These are phyloP conservation scores for Icerya purchasi DNA, from an alignment of 2,888 invertebrate species.

Conservation along the genomic window DNA sequence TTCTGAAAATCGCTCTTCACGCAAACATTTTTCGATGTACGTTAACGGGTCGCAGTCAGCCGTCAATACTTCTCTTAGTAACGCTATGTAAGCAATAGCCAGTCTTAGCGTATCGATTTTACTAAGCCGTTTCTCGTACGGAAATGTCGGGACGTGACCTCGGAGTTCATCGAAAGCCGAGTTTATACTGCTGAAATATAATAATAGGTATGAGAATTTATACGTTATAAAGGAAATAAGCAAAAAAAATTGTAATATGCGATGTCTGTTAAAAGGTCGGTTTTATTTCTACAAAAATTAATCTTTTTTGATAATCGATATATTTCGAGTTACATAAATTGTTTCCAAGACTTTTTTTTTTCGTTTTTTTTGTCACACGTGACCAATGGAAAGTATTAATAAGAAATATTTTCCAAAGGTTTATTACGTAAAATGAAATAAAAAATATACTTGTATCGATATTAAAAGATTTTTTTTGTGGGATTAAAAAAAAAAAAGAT, in stretches of 20 bases:
- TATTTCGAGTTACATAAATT: too few species aligned
- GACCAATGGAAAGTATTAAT: too few species aligned
- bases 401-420: too few species aligned
- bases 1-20: constrained; percentile 64
- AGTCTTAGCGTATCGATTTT: constrained; percentile 94
- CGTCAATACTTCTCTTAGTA: constrained; percentile 68
- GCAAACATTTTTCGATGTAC: constrained; percentile 76
- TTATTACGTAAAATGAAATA: too few species aligned
- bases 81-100: constrained; percentile 91
- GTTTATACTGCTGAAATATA: constrained; percentile 81
- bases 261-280: background rate
- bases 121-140: constrained; percentile 91
- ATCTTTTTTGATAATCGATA: background rate
- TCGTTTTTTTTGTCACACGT: too few species aligned
- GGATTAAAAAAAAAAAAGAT: too few species aligned
- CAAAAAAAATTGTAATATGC: background rate
- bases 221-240: background rate
- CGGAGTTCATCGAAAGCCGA: constrained; percentile 96
- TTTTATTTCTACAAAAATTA: background rate
- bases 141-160: constrained; percentile 95
- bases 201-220: too few species aligned
- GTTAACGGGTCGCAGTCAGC: constrained; percentile 79
- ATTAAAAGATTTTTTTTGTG: too few species aligned
- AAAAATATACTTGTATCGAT: too few species aligned
- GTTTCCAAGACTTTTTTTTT: too few species aligned